A percentile compares a stretch with the other conserved stretches of the same genome.
These are phyloP conservation scores for Musca domestica DNA, from an alignment of 1,140 invertebrate genomes.

Conservation along the genomic window DNA sequence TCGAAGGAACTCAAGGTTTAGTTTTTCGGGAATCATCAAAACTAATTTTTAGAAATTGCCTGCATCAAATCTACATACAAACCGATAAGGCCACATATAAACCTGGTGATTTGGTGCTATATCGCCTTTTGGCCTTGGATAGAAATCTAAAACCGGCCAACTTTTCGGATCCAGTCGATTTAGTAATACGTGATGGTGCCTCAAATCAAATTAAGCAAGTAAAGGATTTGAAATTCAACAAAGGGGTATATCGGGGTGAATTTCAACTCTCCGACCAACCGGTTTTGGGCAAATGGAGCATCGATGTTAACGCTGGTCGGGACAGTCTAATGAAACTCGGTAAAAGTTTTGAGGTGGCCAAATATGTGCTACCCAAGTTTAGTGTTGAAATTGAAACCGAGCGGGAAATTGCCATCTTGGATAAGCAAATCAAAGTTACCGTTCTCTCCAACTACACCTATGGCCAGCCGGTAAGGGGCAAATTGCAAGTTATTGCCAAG, in stretches of 20 bases:
- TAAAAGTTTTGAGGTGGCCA: constrained; percentile 59
- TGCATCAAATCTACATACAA: constrained; percentile 87
- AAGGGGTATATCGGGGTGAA: constrained; percentile 77
- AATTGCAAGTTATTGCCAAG: no score
- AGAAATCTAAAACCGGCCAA: constrained; percentile 67
- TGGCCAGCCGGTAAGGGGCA: no score
- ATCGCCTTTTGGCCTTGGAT: constrained; percentile 79
- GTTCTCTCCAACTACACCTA: no score
- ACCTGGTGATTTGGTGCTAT: constrained; percentile 79
- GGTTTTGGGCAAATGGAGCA: constrained; percentile 87
- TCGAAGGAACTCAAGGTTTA: constrained; percentile 69
- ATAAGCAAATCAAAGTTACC: no score
- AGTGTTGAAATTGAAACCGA: no score
- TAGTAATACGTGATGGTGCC: constrained; percentile 27
- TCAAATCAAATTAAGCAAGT: constrained; percentile 64
- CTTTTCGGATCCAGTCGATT: constrained; percentile 37
- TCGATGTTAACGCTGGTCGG: constrained; percentile 59
- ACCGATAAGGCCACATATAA: constrained; percentile 94
- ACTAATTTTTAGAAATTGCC: constrained; percentile 77
- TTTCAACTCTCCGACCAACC: constrained; percentile 79
- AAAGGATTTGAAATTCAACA: constrained; percentile 64
- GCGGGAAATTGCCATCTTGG: no score
- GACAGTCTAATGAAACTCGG: constrained; percentile 24
- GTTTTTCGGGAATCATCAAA: constrained; percentile 71
- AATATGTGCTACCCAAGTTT: constrained; percentile 66